These are phyloP conservation scores for Diloba caeruleocephala DNA, from an alignment of 2,888 invertebrate species.

Conservation along the genomic window DNA sequence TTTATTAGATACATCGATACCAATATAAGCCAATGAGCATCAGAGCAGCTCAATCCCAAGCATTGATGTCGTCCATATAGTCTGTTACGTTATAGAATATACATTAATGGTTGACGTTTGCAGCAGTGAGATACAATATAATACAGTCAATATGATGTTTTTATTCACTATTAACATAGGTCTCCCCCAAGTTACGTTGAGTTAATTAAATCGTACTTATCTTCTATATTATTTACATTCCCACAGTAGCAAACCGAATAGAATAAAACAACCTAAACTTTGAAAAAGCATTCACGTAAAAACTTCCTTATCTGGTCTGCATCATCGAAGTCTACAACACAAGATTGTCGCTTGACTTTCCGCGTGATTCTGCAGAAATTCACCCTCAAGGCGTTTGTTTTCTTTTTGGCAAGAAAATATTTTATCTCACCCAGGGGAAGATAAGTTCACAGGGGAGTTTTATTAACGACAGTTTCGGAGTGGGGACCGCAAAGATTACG, in stretches of 20 bases:
- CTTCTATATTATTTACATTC: too few relatives aligned
- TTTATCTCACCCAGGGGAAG: constrained; percentile 76
- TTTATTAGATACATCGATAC: too few relatives aligned
- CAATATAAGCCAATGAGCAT: too few relatives aligned
- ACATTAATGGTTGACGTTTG: too few relatives aligned
- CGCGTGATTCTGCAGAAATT: constrained; percentile 65
- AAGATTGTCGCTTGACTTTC: constrained; percentile 20
- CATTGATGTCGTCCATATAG: too few relatives aligned
- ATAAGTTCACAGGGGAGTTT: constrained; percentile 78
- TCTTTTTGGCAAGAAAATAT: constrained; percentile 71
- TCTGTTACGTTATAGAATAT: too few relatives aligned
- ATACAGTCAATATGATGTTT: too few relatives aligned
- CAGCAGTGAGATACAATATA: too few relatives aligned
- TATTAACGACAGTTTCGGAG: constrained; percentile 82
- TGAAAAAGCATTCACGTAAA: background rate
- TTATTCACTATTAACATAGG: too few relatives aligned
- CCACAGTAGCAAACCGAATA: background rate
- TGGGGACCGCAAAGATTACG: constrained; percentile 72
- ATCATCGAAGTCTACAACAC: constrained; percentile 30
- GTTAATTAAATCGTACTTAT: too few relatives aligned
- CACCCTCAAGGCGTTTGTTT: constrained; percentile 63
- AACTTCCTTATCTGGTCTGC: constrained; percentile 40
- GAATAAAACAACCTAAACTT: background rate
- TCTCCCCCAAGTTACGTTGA: too few relatives aligned
- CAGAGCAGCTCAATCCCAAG: too few relatives aligned